Evolutionary conservation across 2,113 vertebrate genomes (phyloP).

Genomic region (Pollimyrus isidori): DNA sequence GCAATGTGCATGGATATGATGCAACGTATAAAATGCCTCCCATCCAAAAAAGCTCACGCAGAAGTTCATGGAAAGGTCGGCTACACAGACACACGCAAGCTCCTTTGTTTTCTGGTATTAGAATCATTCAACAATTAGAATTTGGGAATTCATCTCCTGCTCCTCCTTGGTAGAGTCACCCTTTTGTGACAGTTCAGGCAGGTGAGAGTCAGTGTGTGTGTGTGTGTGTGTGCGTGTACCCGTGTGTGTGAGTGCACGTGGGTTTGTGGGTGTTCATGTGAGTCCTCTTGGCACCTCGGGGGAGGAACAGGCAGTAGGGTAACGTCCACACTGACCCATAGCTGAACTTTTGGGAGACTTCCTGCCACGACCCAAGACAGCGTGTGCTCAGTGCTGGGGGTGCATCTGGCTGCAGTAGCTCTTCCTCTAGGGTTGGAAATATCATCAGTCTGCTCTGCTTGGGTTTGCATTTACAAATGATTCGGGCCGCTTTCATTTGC

Average conservation of each 20-base stretch:
- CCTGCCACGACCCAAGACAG: conserved; percentile 37
- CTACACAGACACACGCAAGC: conserved; percentile 32
- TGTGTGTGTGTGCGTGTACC: background rate
- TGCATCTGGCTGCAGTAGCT: background rate
- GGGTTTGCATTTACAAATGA: background rate
- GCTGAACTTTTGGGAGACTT: conserved; percentile 47
- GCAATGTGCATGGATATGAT: background rate
- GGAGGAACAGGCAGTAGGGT: background rate
- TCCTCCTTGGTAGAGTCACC: conserved; percentile 13
- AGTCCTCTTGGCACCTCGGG: background rate
- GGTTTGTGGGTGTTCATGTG: background rate
- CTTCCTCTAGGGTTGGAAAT: background rate
- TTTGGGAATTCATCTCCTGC: conserved; percentile 22
- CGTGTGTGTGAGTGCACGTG: background rate
- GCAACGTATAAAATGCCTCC: conserved; percentile 10
- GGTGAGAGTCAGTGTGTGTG: conserved; percentile 23
- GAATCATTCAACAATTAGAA: conserved; percentile 41
- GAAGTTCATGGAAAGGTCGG: conserved; percentile 43
- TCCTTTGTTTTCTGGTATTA: conserved; percentile 29
- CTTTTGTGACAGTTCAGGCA: conserved; percentile 35
- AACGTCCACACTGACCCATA: conserved; percentile 37
- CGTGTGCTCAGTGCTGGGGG: conserved; percentile 17
- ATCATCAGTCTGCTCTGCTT: background rate
- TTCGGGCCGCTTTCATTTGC: background rate
- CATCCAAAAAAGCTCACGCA: conserved; percentile 22